Evolutionary conservation across 1,140 invertebrate species (phyloP).

Genomic region (Trissolcus basalis): DNA sequence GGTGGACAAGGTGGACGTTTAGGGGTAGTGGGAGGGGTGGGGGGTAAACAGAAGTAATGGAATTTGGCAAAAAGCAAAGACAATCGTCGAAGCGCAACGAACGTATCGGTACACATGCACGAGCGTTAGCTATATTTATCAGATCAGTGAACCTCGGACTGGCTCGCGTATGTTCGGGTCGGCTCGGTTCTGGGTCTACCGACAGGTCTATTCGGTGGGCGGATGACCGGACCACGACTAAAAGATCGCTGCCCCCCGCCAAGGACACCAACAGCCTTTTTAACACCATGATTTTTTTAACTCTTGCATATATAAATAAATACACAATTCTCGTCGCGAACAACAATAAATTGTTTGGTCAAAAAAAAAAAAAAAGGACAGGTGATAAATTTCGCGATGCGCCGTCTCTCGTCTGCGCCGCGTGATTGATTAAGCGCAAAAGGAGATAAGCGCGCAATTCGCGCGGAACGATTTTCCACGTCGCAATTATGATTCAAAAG

Average conservation of each 20-base stretch:
- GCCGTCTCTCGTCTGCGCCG: background rate
- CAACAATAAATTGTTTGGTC: slow-evolving; percentile 20
- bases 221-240: slow-evolving; percentile 58
- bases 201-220: slow-evolving; percentile 57
- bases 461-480: slow-evolving; percentile 28
- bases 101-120: slow-evolving; percentile 2
- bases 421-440: slow-evolving; percentile 37
- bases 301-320: background rate
- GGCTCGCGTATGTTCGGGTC: slow-evolving; percentile 30
- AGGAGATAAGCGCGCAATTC: slow-evolving; percentile 28
- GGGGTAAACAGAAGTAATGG: slow-evolving; percentile 37
- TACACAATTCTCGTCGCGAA: slow-evolving; percentile 17
- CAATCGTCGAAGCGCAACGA: slow-evolving; percentile 32
- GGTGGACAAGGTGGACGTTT: too few species aligned
- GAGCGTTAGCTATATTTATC: slow-evolving; percentile 42
- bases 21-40: too few species aligned
- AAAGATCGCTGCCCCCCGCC: slow-evolving; percentile 69
- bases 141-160: slow-evolving; percentile 52
- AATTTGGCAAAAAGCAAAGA: slow-evolving; percentile 37
- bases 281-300: slow-evolving; percentile 52
- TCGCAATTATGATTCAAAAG: slow-evolving; percentile 43
- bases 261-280: slow-evolving; percentile 66
- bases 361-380: slow-evolving; percentile 16
- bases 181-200: slow-evolving; percentile 60
- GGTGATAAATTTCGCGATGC: slow-evolving; percentile 8